These are phyloP conservation scores for Paramuricea clavata DNA, from an alignment of 92 coral and sea anemone species.

Conservation along the genomic window DNA sequence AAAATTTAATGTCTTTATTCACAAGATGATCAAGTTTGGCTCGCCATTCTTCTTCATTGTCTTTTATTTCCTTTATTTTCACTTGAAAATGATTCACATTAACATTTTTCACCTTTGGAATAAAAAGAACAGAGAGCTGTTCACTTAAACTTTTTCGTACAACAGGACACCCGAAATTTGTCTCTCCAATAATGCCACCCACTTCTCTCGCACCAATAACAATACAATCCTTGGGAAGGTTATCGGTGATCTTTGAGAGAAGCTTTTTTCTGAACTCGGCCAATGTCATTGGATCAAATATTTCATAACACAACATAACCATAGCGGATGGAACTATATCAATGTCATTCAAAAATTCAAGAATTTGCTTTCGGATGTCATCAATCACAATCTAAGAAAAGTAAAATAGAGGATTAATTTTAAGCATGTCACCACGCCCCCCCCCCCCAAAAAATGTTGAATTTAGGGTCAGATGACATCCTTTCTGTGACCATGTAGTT, in stretches of 20 bases:
- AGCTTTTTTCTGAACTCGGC: too few relatives aligned
- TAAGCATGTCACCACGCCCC: too few relatives aligned
- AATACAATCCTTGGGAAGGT: slow-evolving; percentile 79
- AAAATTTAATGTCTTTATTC: slow-evolving; percentile 80
- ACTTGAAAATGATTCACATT: slow-evolving; percentile 78
- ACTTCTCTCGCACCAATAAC: slow-evolving; percentile 80
- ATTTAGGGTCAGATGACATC: too few relatives aligned
- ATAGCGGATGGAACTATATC: slow-evolving; percentile 83
- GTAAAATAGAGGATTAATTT: too few relatives aligned
- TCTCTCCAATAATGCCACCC: slow-evolving; percentile 84
- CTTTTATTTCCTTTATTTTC: slow-evolving; percentile 82
- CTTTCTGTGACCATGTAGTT: too few relatives aligned
- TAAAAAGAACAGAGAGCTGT: slow-evolving; percentile 81
- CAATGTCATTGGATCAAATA: slow-evolving; percentile 66
- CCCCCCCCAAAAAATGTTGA: too few relatives aligned
- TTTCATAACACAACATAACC: slow-evolving; percentile 70
- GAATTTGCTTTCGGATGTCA: slow-evolving; percentile 37
- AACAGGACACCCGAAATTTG: slow-evolving; percentile 74
- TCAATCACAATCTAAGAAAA: neutral
- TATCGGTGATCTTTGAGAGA: slow-evolving; percentile 64
- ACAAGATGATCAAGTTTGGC: slow-evolving; percentile 78
- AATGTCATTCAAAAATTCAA: slow-evolving; percentile 81
- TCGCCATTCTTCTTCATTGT: slow-evolving; percentile 83
- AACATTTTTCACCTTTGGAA: slow-evolving; percentile 89
- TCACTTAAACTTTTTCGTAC: too few relatives aligned